A percentile compares a stretch with the other conserved stretches of the same genome.
Evolutionary conservation across 1,140 invertebrate species (phyloP).

Genomic region (Pogonus chalceus): DNA sequence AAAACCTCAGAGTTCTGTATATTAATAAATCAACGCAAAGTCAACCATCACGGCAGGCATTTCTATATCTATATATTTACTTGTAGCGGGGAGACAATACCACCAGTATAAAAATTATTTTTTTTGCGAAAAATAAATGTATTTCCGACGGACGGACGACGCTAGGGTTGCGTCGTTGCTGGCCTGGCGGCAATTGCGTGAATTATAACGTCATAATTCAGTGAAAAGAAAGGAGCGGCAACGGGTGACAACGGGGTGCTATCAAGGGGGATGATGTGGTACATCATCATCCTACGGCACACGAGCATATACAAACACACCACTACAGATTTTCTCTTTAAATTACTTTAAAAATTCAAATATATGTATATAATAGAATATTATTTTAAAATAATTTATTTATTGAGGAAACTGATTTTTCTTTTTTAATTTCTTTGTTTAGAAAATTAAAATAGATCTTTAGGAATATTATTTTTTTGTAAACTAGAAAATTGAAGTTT

Average conservation of each 20-base stretch:
- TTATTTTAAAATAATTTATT: too few relatives aligned
- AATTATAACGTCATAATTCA: conserved; percentile 6
- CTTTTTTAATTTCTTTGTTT: too few relatives aligned
- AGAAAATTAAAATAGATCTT: too few relatives aligned
- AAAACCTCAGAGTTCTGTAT: not conserved
- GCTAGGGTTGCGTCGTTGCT: not conserved
- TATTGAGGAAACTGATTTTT: too few relatives aligned
- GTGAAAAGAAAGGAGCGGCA: not conserved
- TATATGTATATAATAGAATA: too few relatives aligned
- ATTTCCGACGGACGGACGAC: conserved; percentile 3
- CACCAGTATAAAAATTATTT: conserved; percentile 5
- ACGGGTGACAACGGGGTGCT: not conserved
- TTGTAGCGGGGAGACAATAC: not conserved
- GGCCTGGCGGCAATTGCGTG: conserved; percentile 2
- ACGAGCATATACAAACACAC: not conserved
- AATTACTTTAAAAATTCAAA: too few relatives aligned
- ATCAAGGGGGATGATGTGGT: not conserved
- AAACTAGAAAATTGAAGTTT: too few relatives aligned
- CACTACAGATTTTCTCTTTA: too few relatives aligned
- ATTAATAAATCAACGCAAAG: not conserved
- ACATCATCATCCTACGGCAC: not conserved
- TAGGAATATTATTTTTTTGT: too few relatives aligned
- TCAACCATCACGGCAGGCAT: not conserved
- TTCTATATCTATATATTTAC: conserved; percentile 1
- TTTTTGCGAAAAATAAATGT: conserved; percentile 2